These are phyloP conservation scores for Lasioglossum calceatum DNA, from an alignment of 2,888 invertebrate genomes.

Conservation along the genomic window DNA sequence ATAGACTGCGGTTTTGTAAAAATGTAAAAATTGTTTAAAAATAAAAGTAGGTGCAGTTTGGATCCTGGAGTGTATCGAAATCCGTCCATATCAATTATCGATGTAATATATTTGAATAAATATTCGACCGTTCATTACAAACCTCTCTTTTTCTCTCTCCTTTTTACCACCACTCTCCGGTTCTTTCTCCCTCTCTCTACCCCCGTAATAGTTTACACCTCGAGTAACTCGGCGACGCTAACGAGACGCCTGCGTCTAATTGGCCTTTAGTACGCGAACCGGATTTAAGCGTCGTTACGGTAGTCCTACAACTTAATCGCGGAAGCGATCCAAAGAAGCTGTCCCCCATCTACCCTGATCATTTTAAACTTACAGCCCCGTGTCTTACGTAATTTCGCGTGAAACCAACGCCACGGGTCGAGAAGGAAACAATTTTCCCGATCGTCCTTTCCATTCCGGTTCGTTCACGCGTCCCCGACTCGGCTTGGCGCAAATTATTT, in stretches of 20 bases:
- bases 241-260: constrained; percentile 22
- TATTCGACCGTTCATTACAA: constrained; percentile 15
- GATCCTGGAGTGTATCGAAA: not conserved
- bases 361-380: not conserved
- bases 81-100: constrained; percentile 1
- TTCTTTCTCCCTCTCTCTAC: not conserved
- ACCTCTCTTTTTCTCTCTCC: not conserved
- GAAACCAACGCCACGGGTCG: not conserved
- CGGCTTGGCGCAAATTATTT: constrained; percentile 2
- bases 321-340: constrained; percentile 10
- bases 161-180: not conserved
- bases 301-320: constrained; percentile 28
- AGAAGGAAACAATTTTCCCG: not conserved
- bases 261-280: constrained; percentile 17
- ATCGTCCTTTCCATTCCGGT: constrained; percentile 29
- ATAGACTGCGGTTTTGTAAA: no score
- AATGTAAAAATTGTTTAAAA: no score
- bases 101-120: constrained; percentile 36
- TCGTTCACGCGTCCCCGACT: constrained; percentile 23
- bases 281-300: constrained; percentile 21
- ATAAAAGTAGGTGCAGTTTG: no score
- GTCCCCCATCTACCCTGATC: not conserved
- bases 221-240: constrained; percentile 8
- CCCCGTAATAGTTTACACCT: constrained; percentile 22
- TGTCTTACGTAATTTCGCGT: constrained; percentile 4